Percentiles rank a stretch among this genome's conserved stretches.
Evolutionary conservation across 92 coral and sea anemone species (phyloP).

Genomic region (Isaurus tuberculatus): DNA sequence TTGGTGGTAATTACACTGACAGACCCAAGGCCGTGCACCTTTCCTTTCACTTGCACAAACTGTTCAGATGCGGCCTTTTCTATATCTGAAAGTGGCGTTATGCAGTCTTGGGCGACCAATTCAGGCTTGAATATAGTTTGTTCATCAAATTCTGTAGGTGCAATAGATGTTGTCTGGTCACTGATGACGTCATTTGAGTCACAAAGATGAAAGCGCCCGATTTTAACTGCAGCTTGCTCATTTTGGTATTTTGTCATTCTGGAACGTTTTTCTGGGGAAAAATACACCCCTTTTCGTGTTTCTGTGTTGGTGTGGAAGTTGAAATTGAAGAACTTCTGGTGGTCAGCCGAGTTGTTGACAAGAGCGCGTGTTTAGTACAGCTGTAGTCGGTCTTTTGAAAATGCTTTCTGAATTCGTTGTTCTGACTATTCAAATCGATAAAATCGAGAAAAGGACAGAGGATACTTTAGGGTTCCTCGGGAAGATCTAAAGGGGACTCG

Average conservation of each 20-base stretch:
- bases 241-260: background rate
- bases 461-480: no score
- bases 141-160: slow-evolving; percentile 9
- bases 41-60: background rate
- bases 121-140: slow-evolving; percentile 18
- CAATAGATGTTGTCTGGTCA: slow-evolving; percentile 15
- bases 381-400: no score
- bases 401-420: no score
- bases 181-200: slow-evolving; percentile 4
- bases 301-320: slow-evolving; percentile 12
- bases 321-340: slow-evolving; percentile 1
- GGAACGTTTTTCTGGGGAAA: slow-evolving; percentile 6
- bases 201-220: background rate
- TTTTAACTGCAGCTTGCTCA: slow-evolving; percentile 10
- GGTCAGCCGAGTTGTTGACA: background rate
- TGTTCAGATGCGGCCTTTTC: background rate
- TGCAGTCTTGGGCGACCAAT: slow-evolving; percentile 17
- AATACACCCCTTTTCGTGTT: slow-evolving; percentile 6
- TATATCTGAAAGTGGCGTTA: slow-evolving; percentile 22
- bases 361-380: no score
- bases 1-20: slow-evolving; percentile 11
- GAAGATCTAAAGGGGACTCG: no score
- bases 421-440: no score
- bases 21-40: slow-evolving; percentile 10
- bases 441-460: no score